Evolutionary conservation across 1,140 invertebrate species (phyloP).

Genomic region (Lethrus apterus): DNA sequence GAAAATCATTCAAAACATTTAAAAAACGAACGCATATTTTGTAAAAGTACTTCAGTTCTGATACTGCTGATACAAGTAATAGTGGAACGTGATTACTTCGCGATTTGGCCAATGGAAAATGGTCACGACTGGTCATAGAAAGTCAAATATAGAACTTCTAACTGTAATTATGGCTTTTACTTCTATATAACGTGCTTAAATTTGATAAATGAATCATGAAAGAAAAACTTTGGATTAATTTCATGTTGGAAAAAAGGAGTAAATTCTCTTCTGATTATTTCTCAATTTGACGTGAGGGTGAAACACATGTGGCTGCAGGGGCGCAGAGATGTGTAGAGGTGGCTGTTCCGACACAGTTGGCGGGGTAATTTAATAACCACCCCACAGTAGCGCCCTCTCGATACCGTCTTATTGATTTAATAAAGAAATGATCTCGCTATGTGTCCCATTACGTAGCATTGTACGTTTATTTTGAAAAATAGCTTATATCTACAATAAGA

Average conservation of each 20-base stretch:
- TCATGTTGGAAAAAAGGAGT: too few species aligned
- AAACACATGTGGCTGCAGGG: slow-evolving; percentile 7
- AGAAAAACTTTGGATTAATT: too few species aligned
- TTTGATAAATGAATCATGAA: neutral
- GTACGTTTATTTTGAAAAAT: too few species aligned
- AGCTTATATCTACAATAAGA: too few species aligned
- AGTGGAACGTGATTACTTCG: slow-evolving; percentile 21
- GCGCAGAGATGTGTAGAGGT: slow-evolving; percentile 6
- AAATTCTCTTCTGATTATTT: slow-evolving; percentile 3
- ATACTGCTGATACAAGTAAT: slow-evolving; percentile 9
- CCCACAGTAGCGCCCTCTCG: slow-evolving; percentile 20
- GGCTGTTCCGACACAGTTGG: slow-evolving; percentile 18
- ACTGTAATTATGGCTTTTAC: slow-evolving; percentile 7
- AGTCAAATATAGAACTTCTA: slow-evolving; percentile 11
- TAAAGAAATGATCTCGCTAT: slow-evolving; percentile 28
- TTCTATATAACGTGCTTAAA: neutral
- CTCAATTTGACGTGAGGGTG: slow-evolving; percentile 4
- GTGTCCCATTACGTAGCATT: slow-evolving; percentile 16
- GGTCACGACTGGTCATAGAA: slow-evolving; percentile 24
- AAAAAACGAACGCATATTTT: too few species aligned
- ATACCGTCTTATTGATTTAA: slow-evolving; percentile 28
- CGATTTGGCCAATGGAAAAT: slow-evolving; percentile 27
- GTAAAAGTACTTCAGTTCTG: slow-evolving; percentile 3
- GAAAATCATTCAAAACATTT: too few species aligned
- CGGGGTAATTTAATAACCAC: slow-evolving; percentile 29